Evolutionary conservation across 2,797 vertebrate species (phyloP).

Genomic region (Phaenicophaeus curvirostris): DNA sequence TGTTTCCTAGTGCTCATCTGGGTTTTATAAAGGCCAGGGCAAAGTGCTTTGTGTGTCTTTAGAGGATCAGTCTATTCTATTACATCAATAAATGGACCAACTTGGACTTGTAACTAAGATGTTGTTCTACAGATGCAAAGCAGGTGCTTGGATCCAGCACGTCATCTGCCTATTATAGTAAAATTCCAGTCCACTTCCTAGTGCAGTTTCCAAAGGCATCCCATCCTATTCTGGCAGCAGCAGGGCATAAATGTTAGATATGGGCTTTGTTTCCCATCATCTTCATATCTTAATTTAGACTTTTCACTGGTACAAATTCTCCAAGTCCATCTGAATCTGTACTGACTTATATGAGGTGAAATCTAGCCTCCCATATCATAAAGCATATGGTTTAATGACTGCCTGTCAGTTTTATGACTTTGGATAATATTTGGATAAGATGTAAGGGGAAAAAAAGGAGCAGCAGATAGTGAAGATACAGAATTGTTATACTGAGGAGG

Average conservation of each 20-base stretch:
- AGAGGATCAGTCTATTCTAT: neutral
- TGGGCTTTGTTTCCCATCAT: neutral
- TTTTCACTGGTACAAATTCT: neutral
- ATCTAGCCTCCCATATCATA: neutral
- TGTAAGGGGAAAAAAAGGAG: neutral
- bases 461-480: neutral
- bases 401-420: neutral
- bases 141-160: neutral
- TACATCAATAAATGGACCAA: neutral
- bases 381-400: constrained; percentile 1
- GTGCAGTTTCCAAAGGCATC: neutral
- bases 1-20: neutral
- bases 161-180: neutral
- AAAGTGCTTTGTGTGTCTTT: neutral
- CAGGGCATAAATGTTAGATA: neutral
- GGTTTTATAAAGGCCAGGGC: neutral
- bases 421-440: constrained; percentile 2
- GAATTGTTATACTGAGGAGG: neutral
- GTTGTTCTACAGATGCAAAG: neutral
- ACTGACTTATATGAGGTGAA: neutral
- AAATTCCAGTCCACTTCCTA: neutral
- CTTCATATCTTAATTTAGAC: neutral
- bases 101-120: neutral
- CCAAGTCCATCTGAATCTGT: neutral
- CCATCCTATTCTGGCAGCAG: neutral